These are phyloP conservation scores for Chymomyza fuscimana DNA, from an alignment of 2,888 invertebrate genomes.

Conservation along the genomic window DNA sequence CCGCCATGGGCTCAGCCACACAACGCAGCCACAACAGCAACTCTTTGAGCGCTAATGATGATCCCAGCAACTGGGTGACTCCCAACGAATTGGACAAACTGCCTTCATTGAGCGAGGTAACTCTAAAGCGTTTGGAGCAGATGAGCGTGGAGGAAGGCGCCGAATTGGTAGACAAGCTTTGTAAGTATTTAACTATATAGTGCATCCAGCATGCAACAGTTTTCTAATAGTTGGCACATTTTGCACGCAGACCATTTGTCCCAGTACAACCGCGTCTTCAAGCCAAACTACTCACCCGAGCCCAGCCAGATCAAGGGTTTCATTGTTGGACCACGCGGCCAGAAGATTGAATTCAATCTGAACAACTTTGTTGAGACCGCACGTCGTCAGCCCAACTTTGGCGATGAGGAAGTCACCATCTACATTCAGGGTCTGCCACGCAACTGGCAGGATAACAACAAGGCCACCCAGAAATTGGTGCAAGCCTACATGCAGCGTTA, in stretches of 20 bases:
- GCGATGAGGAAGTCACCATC: constrained; percentile 74
- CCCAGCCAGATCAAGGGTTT: constrained; percentile 61
- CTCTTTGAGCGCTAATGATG: constrained; percentile 41
- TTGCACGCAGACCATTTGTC: constrained; percentile 64
- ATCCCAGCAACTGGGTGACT: constrained; percentile 72
- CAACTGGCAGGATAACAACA: constrained; percentile 51
- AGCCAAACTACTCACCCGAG: constrained; percentile 63
- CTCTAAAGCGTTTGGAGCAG: constrained; percentile 63
- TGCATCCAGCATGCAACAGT: too few relatives aligned
- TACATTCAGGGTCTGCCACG: constrained; percentile 73
- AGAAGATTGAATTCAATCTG: constrained; percentile 60
- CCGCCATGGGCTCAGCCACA: constrained; percentile 43
- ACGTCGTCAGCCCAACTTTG: constrained; percentile 63
- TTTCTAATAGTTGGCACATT: background rate
- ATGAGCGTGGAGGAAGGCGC: constrained; percentile 69
- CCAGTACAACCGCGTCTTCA: constrained; percentile 64
- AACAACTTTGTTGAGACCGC: constrained; percentile 57
- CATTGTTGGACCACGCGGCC: constrained; percentile 60
- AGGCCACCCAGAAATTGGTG: constrained; percentile 69
- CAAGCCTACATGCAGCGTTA: constrained; percentile 75
- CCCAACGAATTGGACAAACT: constrained; percentile 57
- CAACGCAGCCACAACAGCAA: constrained; percentile 34
- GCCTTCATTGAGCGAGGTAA: constrained; percentile 65
- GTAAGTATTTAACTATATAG: constrained; percentile 51
- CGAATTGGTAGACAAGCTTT: constrained; percentile 60